These are phyloP conservation scores for Drosophila flavopinicola DNA, from an alignment of 2,888 invertebrate genomes.

Conservation along the genomic window DNA sequence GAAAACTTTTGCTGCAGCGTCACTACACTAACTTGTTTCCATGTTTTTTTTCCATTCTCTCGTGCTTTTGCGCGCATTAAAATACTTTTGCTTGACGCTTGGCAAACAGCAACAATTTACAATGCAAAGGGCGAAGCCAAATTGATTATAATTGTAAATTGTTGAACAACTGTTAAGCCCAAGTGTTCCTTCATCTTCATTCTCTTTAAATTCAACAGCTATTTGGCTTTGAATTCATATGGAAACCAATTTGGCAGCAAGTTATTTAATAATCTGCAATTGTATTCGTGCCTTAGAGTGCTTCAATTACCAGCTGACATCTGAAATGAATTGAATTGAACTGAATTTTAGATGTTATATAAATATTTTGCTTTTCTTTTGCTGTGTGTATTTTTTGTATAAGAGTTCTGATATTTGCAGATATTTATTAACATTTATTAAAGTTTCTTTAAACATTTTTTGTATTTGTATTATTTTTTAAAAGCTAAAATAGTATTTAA, in stretches of 20 bases:
- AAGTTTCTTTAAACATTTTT: neutral
- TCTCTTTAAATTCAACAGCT: constrained; percentile 4
- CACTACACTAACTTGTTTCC: constrained; percentile 53
- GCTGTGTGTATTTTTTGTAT: no score
- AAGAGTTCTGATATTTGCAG: no score
- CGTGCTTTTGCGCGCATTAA: constrained; percentile 41
- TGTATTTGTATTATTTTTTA: neutral
- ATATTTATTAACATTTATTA: neutral
- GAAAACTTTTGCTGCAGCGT: constrained; percentile 66
- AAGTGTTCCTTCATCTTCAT: constrained; percentile 5
- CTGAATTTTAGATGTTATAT: neutral
- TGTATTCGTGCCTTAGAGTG: neutral
- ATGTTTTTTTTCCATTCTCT: constrained; percentile 4
- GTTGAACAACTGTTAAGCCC: constrained; percentile 28
- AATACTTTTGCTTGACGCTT: constrained; percentile 59
- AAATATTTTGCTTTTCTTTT: neutral
- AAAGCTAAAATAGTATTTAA: neutral
- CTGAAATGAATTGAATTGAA: neutral
- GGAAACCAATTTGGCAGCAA: neutral
- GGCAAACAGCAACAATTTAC: constrained; percentile 54
- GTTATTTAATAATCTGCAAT: neutral
- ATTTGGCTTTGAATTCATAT: neutral
- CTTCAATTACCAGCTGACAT: constrained; percentile 1
- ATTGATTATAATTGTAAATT: constrained; percentile 79
- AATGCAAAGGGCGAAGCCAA: constrained; percentile 53